phyloP scores from a whole-genome alignment of 2,797 vertebrate species.

The Peromyscus eremicus region DNA sequence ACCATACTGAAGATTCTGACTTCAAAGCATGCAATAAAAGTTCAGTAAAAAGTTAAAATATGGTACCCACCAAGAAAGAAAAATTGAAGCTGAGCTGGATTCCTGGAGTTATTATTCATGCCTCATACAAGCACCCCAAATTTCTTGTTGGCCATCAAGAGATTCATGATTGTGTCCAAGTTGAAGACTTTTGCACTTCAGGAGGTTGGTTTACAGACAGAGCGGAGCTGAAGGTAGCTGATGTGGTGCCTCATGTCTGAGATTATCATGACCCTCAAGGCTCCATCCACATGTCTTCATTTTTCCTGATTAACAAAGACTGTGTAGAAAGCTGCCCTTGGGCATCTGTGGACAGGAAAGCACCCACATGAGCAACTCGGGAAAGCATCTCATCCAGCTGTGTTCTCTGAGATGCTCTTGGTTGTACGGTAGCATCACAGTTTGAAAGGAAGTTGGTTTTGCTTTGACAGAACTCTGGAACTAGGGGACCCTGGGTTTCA shows the following conservation, averaged over 20 bases:
- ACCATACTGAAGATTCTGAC: neutral
- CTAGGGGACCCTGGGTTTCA: neutral
- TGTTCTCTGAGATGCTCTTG: neutral
- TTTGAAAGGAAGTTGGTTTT: neutral
- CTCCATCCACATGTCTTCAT: neutral
- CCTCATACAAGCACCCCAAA: neutral
- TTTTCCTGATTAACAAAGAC: neutral
- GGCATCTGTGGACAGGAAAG: neutral
- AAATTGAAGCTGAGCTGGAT: neutral
- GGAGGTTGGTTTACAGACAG: neutral
- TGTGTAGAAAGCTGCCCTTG: neutral
- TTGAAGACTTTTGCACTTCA: neutral
- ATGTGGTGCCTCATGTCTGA: neutral
- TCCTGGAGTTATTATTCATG: neutral
- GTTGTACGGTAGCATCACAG: neutral
- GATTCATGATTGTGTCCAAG: neutral
- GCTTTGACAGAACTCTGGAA: neutral
- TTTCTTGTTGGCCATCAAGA: neutral
- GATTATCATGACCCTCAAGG: neutral
- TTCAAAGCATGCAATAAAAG: neutral
- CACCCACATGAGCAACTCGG: neutral
- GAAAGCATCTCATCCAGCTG: neutral
- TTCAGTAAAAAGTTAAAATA: neutral
- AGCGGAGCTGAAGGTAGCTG: neutral
- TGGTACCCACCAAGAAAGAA: neutral